phyloP scores from a whole-genome alignment of 2,797 vertebrate genomes.

The Dermochelys coriacea region DNA sequence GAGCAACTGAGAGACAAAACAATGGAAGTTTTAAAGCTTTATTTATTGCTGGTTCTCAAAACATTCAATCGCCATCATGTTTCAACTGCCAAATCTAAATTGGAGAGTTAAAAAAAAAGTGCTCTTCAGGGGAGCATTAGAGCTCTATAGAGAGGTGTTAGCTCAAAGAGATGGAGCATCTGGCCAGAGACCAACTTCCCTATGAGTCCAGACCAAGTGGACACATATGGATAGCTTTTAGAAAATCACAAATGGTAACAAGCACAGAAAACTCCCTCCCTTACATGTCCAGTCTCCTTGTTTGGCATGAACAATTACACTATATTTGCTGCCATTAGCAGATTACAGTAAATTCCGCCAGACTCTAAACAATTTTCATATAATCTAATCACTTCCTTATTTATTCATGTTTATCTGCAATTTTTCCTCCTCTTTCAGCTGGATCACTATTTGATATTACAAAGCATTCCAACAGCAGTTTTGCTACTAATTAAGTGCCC shows the following conservation, averaged over 20 bases:
- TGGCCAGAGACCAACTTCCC: constrained; percentile 77
- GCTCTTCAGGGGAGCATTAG: constrained; percentile 78
- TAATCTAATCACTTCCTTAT: constrained; percentile 56
- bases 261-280: constrained; percentile 47
- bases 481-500: constrained; percentile 44
- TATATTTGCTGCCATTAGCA: constrained; percentile 52
- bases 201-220: constrained; percentile 75
- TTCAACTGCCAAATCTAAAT: constrained; percentile 81
- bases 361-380: constrained; percentile 62
- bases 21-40: constrained; percentile 77
- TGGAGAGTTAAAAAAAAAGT: constrained; percentile 61
- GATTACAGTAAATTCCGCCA: constrained; percentile 62
- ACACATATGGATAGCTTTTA: constrained; percentile 74
- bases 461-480: constrained; percentile 50
- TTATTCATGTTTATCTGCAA: constrained; percentile 61
- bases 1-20: constrained; percentile 77
- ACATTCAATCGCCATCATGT: constrained; percentile 73
- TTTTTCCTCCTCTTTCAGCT: constrained; percentile 35
- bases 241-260: constrained; percentile 69
- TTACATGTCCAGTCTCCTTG: constrained; percentile 43
- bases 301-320: constrained; percentile 69
- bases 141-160: constrained; percentile 76
- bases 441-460: constrained; percentile 29
- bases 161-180: constrained; percentile 79
- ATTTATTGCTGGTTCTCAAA: constrained; percentile 80